phyloP scores from a whole-genome alignment of 2,113 vertebrate species.

The Telmatochromis sp. region DNA sequence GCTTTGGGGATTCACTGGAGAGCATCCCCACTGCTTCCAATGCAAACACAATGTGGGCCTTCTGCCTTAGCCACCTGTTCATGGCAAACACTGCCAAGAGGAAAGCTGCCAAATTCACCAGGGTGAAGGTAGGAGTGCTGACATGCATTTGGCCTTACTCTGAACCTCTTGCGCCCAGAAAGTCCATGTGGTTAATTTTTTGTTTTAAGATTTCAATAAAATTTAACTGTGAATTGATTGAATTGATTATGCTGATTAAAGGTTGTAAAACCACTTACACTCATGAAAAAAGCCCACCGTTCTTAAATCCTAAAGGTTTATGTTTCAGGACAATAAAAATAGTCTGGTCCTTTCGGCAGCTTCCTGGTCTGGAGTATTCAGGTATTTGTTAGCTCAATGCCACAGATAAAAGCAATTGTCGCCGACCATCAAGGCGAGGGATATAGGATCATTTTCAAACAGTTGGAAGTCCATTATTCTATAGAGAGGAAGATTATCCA shows the following conservation, averaged over 20 bases:
- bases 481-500: background rate
- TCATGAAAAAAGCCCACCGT: background rate
- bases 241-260: background rate
- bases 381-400: background rate
- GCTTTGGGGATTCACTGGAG: background rate
- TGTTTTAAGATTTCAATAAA: background rate
- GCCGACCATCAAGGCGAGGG: background rate
- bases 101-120: constrained; percentile 47
- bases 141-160: constrained; percentile 12
- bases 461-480: background rate
- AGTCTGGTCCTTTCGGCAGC: background rate
- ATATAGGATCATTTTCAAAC: background rate
- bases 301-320: background rate
- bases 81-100: constrained; percentile 32
- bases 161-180: constrained; percentile 17
- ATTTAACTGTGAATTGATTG: background rate
- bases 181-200: background rate
- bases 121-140: background rate
- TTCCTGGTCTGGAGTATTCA: background rate
- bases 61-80: constrained; percentile 54
- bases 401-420: background rate
- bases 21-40: constrained; percentile 18
- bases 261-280: background rate
- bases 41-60: constrained; percentile 43
- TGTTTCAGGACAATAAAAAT: background rate